These are phyloP conservation scores for Arrhamphus sclerolepis DNA, from an alignment of 2,797 vertebrate genomes.

Conservation along the genomic window DNA sequence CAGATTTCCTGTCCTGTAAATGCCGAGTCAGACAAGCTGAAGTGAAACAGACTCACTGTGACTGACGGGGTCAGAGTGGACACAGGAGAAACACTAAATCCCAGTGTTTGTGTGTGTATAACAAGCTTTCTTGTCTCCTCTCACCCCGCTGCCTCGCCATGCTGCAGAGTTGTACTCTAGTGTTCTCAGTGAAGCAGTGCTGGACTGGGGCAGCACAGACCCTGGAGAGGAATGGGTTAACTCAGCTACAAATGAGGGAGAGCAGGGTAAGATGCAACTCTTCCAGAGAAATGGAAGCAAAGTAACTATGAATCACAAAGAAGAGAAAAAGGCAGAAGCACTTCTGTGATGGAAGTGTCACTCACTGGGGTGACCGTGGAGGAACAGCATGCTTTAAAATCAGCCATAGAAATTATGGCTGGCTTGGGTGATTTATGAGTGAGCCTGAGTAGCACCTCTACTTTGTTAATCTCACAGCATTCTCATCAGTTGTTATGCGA, in stretches of 20 bases:
- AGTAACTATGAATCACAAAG: conserved; percentile 25
- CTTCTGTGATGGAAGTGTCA: not conserved
- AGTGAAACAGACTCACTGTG: conserved; percentile 2
- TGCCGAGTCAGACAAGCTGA: conserved; percentile 28
- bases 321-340: not conserved
- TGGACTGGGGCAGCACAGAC: conserved; percentile 80
- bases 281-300: not conserved
- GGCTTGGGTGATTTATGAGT: conserved; percentile 9
- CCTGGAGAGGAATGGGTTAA: conserved; percentile 74
- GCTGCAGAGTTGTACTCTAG: conserved; percentile 81
- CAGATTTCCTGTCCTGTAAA: conserved; percentile 49
- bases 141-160: conserved; percentile 54
- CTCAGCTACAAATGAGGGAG: conserved; percentile 52
- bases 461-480: not conserved
- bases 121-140: conserved; percentile 57
- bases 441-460: not conserved
- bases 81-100: not conserved
- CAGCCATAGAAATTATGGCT: no score
- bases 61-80: conserved; percentile 1
- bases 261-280: conserved; percentile 79
- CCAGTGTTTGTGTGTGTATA: conserved; percentile 34
- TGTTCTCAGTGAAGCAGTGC: conserved; percentile 78
- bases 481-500: not conserved
- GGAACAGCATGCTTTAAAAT: no score
- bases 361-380: no score